A percentile compares a stretch with the other conserved stretches of the same genome.
phyloP scores from a whole-genome alignment of 2,888 invertebrate genomes.

The Pheosia gnoma region DNA sequence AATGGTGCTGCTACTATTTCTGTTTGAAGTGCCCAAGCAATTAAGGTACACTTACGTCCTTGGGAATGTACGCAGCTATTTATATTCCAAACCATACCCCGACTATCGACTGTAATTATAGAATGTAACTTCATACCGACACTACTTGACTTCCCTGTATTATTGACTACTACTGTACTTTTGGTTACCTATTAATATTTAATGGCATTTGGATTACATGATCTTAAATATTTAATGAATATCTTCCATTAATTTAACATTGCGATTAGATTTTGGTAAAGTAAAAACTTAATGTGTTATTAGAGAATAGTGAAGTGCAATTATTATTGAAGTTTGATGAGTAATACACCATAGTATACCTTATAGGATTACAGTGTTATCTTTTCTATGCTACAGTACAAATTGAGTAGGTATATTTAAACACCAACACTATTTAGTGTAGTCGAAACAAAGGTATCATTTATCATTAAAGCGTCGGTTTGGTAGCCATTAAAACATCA shows the following conservation, averaged over 20 bases:
- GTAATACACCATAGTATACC: too few relatives aligned
- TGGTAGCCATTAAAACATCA: background rate
- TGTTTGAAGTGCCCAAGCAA: conserved; percentile 38
- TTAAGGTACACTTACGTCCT: conserved; percentile 41
- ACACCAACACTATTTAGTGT: background rate
- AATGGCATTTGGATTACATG: background rate
- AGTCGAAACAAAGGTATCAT: background rate
- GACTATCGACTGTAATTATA: conserved; percentile 30
- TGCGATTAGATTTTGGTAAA: too few relatives aligned
- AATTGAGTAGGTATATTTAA: background rate
- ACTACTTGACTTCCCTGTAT: conserved; percentile 20
- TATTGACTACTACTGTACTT: too few relatives aligned
- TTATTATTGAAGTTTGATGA: too few relatives aligned
- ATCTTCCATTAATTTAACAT: too few relatives aligned
- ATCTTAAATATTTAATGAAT: too few relatives aligned
- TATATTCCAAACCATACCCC: conserved; percentile 40
- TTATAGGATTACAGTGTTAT: too few relatives aligned
- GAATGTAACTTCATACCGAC: conserved; percentile 31
- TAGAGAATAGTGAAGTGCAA: too few relatives aligned
- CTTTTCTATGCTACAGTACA: background rate
- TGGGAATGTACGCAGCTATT: conserved; percentile 37
- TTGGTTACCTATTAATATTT: conserved; percentile 5
- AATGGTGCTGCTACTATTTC: background rate
- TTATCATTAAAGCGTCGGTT: background rate
- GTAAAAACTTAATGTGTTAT: too few relatives aligned